Conservation (phyloP, 2,888 invertebrate genomes). For the Drosophila mercatorum region DNA sequence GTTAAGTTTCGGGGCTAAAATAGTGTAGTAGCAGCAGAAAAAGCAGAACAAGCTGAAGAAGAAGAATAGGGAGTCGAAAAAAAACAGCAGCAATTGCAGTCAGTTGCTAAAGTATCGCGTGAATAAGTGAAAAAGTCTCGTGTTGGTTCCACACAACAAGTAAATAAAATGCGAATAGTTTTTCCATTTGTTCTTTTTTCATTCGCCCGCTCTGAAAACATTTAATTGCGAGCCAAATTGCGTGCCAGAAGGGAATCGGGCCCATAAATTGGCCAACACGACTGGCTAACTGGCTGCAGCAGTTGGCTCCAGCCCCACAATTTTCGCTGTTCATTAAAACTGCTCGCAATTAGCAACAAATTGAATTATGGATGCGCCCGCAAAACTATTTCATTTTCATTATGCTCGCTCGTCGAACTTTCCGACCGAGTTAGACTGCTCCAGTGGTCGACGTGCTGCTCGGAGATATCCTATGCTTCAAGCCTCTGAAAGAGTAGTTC, state of each 20-base stretch:
- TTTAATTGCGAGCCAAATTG: slow-evolving; percentile 52
- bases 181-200: not conserved
- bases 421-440: not conserved
- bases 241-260: slow-evolving; percentile 48
- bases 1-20: slow-evolving; percentile 41
- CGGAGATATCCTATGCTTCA: not conserved
- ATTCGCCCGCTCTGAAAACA: slow-evolving; percentile 13
- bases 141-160: not conserved
- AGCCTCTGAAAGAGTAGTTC: not conserved
- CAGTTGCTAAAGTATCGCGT: slow-evolving; percentile 20
- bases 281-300: slow-evolving; percentile 1
- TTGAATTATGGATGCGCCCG: slow-evolving; percentile 69
- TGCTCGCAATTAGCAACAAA: slow-evolving; percentile 67
- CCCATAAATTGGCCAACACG: slow-evolving; percentile 46
- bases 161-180: slow-evolving; percentile 17
- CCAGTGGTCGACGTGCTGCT: not conserved
- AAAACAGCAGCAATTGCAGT: not conserved
- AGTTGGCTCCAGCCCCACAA: slow-evolving; percentile 6
- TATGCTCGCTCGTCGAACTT: slow-evolving; percentile 20
- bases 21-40: not conserved
- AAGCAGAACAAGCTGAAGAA: not conserved
- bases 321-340: slow-evolving; percentile 61
- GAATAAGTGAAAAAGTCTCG: slow-evolving; percentile 25
- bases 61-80: not conserved
- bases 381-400: slow-evolving; percentile 67